Percentiles rank a stretch among this genome's conserved stretches.
Evolutionary conservation across 1,140 invertebrate genomes (phyloP).

Genomic region (Dermatophagoides farinae): DNA sequence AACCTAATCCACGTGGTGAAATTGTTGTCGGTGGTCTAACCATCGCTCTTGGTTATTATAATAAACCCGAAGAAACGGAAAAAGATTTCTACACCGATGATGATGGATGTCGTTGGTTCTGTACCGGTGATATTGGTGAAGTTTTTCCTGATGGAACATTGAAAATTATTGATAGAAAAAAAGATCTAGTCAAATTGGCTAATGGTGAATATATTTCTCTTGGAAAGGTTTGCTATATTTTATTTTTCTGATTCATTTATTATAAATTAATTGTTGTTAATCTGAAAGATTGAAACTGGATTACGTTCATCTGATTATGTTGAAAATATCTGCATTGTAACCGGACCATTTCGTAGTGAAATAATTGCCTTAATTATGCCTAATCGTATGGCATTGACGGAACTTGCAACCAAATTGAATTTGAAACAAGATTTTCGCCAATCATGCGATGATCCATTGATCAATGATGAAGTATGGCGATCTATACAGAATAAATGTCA

Average conservation of each 20-base stretch:
- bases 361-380: slow-evolving; percentile 77
- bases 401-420: slow-evolving; percentile 37
- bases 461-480: slow-evolving; percentile 49
- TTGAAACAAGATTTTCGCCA: slow-evolving; percentile 39
- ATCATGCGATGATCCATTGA: slow-evolving; percentile 41
- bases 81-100: slow-evolving; percentile 14
- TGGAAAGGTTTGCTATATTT: slow-evolving; percentile 14
- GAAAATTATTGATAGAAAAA: slow-evolving; percentile 36
- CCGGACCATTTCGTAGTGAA: slow-evolving; percentile 57
- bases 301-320: slow-evolving; percentile 76
- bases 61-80: slow-evolving; percentile 10
- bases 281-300: slow-evolving; percentile 51
- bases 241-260: neutral
- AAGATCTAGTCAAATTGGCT: slow-evolving; percentile 70
- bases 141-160: slow-evolving; percentile 16
- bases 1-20: slow-evolving; percentile 72
- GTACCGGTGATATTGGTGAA: slow-evolving; percentile 19
- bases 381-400: slow-evolving; percentile 40
- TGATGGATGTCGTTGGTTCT: slow-evolving; percentile 14
- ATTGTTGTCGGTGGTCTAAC: slow-evolving; percentile 51
- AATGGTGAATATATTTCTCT: slow-evolving; percentile 29
- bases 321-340: slow-evolving; percentile 86
- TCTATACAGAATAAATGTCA: neutral
- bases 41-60: slow-evolving; percentile 27
- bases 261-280: neutral